Base-by-base conservation (phyloP, 2,797 vertebrate species). In the Manis crassicaudata region DNA sequence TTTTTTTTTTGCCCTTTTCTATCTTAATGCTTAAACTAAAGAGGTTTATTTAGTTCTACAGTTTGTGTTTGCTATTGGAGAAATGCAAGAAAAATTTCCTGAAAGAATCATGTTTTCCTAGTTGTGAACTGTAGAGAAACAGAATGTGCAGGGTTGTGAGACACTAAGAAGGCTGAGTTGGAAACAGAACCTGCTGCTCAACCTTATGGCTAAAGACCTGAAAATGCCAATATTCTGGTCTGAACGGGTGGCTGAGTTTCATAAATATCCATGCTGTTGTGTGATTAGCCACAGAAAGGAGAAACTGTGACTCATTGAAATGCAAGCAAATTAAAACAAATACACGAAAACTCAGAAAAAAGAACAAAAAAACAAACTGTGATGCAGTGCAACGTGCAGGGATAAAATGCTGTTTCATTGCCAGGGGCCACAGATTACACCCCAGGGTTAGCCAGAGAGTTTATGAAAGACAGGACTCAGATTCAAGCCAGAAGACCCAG, bases 31-130 rank as follows among this genome's bases (percentile, higher is more conserved):
- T 95, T 92, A 54, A 82, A 90, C 62, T 81, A 79, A 88, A 97
- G 37, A 86, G 21, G 43, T 73, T 83, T 95, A 84, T 79, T 94
- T 93, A 83, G 56, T 86, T 18, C 70, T 56, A 86, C 14, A 58
- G 43, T 92, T 79, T 65, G 63, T 82, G 35, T 95, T 97, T 95
- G 88, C 79, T 96, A 68, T 95, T 92, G 37, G 92, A 97, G 75
- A 91, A 65, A 95, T 70, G 72, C 65, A 91, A 86, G 63, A 58
- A 91, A 95, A 76, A 72, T 76, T 96, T 97, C 60, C 84, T 65
- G 68, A 95, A 96, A 97, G 90, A 94, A 95, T 82, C 90, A 56
- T 82, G 95, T 96, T 97, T 96, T 96, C 67, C 88, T 96, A 60
- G 56, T 83, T 88, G 62, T 91, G 79, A 96, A 68, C 85, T 58